Base-by-base conservation (phyloP, 2,113 vertebrate genomes). In the Prunella fulvescens region DNA sequence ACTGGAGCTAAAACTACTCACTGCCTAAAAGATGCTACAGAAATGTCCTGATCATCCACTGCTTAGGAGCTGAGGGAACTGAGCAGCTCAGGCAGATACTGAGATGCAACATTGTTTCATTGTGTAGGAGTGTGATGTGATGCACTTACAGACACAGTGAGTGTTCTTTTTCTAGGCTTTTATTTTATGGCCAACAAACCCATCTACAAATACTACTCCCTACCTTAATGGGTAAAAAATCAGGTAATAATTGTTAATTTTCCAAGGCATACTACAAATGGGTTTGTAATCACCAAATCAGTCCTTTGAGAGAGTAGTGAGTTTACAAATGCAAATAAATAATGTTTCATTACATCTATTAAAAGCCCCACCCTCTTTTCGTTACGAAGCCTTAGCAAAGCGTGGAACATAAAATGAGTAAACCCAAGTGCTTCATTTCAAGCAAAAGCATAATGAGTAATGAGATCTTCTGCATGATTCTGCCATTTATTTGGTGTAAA, bases 51-150 rank as follows among this genome's bases (percentile, higher is more conserved):
- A 53, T 22, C 19, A 25, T 7, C 13, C 65, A 2, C 37, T 82
- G 18, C 53, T n/a, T 33, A 19, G 13, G 39, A 24, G 3, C 42
- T 19, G n/a, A n/a, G 29, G 53, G 57, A 62, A 11, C 25, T 19
- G 56, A 66, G 10, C 20, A 35, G 10, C 1, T 47, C 19, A 28
- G 74, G 42, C 70, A 71, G 44, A 8, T 45, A 12, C 16, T 25
- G 86, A 28, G 29, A 70, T 0, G 0, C 2, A 3, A 10, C 1
- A 0, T 20, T 58, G 10, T 39, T 62, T 13, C 31, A 2, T 2
- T 3, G 0, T 28, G 4, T 9, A 50, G 39, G 15, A 35, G 6
- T 4, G 22, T 9, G 71, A 10, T 29, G 54, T 14, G 33, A 24
- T 51, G 23, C 29, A 23, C 37, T 67, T 53, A 35, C 4, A 5